These are phyloP conservation scores for Xanthia togata DNA, from an alignment of 2,888 invertebrate genomes.

Conservation along the genomic window DNA sequence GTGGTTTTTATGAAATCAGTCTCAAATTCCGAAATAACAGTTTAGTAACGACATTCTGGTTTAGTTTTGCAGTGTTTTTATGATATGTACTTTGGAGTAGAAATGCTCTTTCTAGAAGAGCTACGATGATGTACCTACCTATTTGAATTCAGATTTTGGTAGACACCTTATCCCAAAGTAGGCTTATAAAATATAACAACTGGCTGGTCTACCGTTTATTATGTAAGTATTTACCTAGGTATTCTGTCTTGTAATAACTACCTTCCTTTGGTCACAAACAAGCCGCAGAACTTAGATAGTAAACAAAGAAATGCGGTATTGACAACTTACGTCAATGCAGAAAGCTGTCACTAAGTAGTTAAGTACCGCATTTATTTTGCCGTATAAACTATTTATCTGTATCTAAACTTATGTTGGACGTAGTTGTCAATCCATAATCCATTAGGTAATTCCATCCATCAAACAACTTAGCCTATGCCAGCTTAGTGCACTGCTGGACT, in stretches of 20 bases:
- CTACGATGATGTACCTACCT: no score
- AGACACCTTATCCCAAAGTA: background rate
- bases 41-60: background rate
- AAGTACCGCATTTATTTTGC: background rate
- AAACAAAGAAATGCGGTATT: no score
- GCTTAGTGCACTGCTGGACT: background rate
- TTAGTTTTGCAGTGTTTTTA: background rate
- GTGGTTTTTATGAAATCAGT: background rate
- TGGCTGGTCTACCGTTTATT: background rate
- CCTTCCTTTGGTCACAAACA: background rate
- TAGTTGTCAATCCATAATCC: background rate
- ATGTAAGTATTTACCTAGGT: background rate
- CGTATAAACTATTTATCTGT: background rate
- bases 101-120: background rate
- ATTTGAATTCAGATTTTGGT: background rate
- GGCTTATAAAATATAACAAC: background rate
- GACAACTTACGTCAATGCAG: no score
- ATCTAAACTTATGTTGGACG: background rate
- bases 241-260: background rate
- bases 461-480: background rate
- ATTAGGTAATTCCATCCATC: no score
- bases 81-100: no score
- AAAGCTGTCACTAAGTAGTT: background rate
- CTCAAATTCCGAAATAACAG: background rate
- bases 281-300: background rate